Evolutionary conservation across 2,888 invertebrate species (phyloP), one percentile per base, ranked within the genome.

Genomic region (Cosmia trapezina): DNA sequence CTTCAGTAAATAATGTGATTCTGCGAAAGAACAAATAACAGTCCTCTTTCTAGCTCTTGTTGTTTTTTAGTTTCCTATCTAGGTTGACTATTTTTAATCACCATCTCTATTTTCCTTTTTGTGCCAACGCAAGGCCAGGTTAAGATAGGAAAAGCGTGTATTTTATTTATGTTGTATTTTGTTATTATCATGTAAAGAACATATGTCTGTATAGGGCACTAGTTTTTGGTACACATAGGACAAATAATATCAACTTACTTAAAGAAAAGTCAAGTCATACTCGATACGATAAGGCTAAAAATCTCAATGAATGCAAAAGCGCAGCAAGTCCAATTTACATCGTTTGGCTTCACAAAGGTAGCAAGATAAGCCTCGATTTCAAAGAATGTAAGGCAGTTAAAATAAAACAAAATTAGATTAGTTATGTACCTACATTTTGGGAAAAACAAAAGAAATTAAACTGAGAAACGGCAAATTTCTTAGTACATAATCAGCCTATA

Each of bases 1-100:
- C 60, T 82, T 69, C 41, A n/a, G 47, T 43, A 66, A 71, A 67
- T 66, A 73, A 71, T 22, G 56, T 57, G 62, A 69, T 69, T 70
- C 54, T 19, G 19, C 22, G 47, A 57, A 53, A 64, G 63, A 41
- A 60, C 8, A 53, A 65, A 69, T 37, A 60, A 63, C n/a, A 41
- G 5, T 41, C 8, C 19, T 63, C 45, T 5, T 28, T n/a, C 51
- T n/a, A 67, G 62, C 51, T 22, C 47, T 41, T 53, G 57, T 45
- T 49, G 5, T 49, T 43, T 51, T 64, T 59, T 54, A 9, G 9
- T 5, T 59, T 28, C n/a, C 7, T 43, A 61, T 47, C 14, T 60
- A 53, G 37, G 19, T 53, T 60, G 3, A 37, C 37, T 37, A 37
- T 37, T 63, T 47, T 41, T 28, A n/a, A 49, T 43, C 22, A n/a